Evolutionary conservation across 2,797 vertebrate species (phyloP).

Genomic region (Pangasius krempfi): DNA sequence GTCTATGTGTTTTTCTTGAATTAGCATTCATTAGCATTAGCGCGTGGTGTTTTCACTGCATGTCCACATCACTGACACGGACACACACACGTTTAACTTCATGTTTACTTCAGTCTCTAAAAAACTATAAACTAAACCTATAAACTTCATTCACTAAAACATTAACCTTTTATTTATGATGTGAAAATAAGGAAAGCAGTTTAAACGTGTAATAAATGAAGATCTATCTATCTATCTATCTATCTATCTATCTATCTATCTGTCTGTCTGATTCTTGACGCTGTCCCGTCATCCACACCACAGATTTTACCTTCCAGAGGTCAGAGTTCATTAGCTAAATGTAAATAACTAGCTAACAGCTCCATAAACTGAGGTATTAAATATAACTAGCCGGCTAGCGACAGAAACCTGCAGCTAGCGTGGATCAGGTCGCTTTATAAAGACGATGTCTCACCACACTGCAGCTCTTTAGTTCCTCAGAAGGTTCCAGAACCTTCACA

Average conservation of each 20-base stretch:
- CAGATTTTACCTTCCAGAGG: background rate
- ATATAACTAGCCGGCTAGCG: background rate
- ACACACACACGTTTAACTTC: no score
- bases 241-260: background rate
- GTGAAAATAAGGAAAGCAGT: no score
- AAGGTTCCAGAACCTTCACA: background rate
- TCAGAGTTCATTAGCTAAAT: background rate
- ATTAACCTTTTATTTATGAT: no score
- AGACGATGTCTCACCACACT: background rate
- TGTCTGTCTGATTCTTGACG: background rate
- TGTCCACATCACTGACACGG: background rate
- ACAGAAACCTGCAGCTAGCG: background rate
- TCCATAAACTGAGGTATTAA: background rate
- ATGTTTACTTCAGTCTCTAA: no score
- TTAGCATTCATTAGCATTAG: background rate
- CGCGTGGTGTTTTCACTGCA: background rate
- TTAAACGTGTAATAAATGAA: no score
- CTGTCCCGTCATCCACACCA: background rate
- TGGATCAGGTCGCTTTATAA: background rate
- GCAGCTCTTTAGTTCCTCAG: background rate
- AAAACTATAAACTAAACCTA: no score
- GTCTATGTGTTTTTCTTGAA: background rate
- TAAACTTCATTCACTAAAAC: no score
- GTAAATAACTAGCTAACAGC: background rate
- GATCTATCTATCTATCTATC: background rate